phyloP scores from a whole-genome alignment of 2,888 invertebrate species.

The Drosophila borborema region DNA sequence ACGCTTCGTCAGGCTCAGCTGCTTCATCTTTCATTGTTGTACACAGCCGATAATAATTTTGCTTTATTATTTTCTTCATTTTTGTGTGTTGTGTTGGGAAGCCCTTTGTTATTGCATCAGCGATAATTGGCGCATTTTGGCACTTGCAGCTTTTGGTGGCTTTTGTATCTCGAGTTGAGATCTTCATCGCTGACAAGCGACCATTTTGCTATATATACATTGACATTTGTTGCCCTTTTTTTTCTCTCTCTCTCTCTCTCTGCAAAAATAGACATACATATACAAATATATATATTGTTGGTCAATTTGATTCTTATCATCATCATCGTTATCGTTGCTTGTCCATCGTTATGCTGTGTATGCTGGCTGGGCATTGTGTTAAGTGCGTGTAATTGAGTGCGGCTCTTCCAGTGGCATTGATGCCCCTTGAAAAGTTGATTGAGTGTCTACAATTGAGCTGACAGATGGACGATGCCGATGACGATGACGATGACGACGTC shows the following conservation, averaged over 20 bases:
- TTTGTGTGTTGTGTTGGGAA: not conserved
- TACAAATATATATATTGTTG: slow-evolving; percentile 28
- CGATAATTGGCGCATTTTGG: slow-evolving; percentile 74
- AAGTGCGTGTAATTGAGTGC: slow-evolving; percentile 76
- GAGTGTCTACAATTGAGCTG: slow-evolving; percentile 42
- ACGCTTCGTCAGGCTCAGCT: slow-evolving; percentile 29
- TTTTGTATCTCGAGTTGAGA: slow-evolving; percentile 37
- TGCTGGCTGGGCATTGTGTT: slow-evolving; percentile 36
- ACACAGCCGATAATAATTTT: slow-evolving; percentile 70
- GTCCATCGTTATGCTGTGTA: slow-evolving; percentile 11
- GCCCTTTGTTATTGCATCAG: slow-evolving; percentile 62
- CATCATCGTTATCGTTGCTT: slow-evolving; percentile 8
- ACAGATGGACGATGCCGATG: slow-evolving; percentile 25
- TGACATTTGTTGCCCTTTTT: slow-evolving; percentile 9
- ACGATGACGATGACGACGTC: not conserved
- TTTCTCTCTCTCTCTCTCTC: not conserved
- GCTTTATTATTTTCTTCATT: slow-evolving; percentile 66
- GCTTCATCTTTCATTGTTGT: slow-evolving; percentile 50
- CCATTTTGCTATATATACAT: slow-evolving; percentile 35
- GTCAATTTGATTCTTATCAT: slow-evolving; percentile 45
- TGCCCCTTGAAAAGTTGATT: slow-evolving; percentile 66
- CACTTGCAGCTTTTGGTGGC: slow-evolving; percentile 60
- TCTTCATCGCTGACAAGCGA: slow-evolving; percentile 67
- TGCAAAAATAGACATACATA: not conserved
- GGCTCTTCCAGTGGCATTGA: slow-evolving; percentile 56